phyloP scores from a whole-genome alignment of 2,113 vertebrate genomes.

The Hiodon alosoides region DNA sequence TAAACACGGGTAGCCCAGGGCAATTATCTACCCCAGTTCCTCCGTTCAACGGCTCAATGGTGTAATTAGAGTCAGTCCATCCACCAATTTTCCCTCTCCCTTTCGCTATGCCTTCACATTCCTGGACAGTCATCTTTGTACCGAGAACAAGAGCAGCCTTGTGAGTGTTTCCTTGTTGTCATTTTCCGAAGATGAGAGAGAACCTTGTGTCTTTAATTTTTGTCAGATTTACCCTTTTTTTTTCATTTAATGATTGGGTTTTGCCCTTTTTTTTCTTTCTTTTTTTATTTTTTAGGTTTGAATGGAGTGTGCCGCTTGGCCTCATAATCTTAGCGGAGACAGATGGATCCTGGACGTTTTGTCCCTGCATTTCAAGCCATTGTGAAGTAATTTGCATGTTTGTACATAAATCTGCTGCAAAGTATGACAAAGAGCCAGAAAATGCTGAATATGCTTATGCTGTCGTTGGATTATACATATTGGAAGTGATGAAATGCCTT shows the following conservation, averaged over 20 bases:
- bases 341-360: background rate
- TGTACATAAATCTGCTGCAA: background rate
- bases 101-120: background rate
- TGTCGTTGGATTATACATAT: no score
- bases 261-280: background rate
- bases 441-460: no score
- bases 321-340: background rate
- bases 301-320: background rate
- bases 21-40: background rate
- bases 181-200: background rate
- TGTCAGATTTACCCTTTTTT: background rate
- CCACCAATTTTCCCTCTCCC: background rate
- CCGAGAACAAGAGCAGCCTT: background rate
- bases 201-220: background rate
- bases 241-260: background rate
- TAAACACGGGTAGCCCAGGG: background rate
- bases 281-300: no score
- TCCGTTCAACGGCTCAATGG: background rate
- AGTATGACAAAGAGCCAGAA: no score
- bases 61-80: conserved; percentile 11
- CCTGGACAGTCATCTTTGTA: background rate
- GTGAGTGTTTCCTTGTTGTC: background rate
- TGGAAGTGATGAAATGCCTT: no score
- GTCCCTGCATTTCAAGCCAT: background rate
- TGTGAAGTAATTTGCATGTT: background rate